A percentile compares a stretch with the other conserved stretches of the same genome.
These are phyloP conservation scores for Brachionus angularis DNA, from an alignment of 1,140 invertebrate genomes.

Conservation along the genomic window DNA sequence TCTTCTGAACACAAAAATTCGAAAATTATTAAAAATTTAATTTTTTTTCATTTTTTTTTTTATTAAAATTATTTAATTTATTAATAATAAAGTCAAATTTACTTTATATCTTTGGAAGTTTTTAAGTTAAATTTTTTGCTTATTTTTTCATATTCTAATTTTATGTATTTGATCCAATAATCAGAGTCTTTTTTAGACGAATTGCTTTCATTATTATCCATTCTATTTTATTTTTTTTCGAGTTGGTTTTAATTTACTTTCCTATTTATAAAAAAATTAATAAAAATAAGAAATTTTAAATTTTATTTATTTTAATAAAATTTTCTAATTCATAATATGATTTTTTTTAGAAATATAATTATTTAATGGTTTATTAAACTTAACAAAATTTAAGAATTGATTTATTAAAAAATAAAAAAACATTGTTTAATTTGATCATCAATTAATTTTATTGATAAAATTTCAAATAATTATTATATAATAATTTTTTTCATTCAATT, in stretches of 20 bases:
- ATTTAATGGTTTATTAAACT: neutral
- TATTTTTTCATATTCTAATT: constrained; percentile 31
- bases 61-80: too few species aligned
- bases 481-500: too few species aligned
- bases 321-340: neutral
- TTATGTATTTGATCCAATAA: constrained; percentile 5
- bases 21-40: too few species aligned
- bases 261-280: neutral
- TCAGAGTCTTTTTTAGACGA: neutral
- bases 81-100: neutral
- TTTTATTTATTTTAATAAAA: constrained; percentile 26
- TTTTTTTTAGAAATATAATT: too few species aligned
- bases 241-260: neutral
- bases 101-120: constrained; percentile 22
- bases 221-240: neutral
- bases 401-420: too few species aligned
- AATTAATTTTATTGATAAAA: too few species aligned
- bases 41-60: neutral
- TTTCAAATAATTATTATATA: too few species aligned
- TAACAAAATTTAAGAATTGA: too few species aligned
- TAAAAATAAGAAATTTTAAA: neutral
- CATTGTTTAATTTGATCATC: too few species aligned
- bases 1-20: too few species aligned
- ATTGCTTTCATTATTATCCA: neutral
- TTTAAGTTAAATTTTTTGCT: neutral